Evolutionary conservation across 2,888 invertebrate genomes (phyloP).

Genomic region (Rhagonycha fulva): DNA sequence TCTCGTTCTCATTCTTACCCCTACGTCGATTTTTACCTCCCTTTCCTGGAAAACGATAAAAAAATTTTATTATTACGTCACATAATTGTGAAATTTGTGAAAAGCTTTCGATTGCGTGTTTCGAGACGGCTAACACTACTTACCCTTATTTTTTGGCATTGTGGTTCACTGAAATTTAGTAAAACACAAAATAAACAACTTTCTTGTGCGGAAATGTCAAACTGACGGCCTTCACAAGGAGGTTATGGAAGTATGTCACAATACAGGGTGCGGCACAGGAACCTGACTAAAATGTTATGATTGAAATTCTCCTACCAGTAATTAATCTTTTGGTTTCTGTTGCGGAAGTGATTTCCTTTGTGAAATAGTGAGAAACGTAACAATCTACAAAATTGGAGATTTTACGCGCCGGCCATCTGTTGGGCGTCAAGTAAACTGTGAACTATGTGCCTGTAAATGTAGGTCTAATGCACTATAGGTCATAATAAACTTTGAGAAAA

Average conservation of each 20-base stretch:
- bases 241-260: neutral
- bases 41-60: conserved; percentile 77
- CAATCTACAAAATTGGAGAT: too few relatives aligned
- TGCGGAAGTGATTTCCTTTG: too few relatives aligned
- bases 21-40: conserved; percentile 99
- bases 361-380: too few relatives aligned
- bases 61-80: neutral
- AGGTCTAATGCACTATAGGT: too few relatives aligned
- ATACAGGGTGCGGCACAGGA: neutral
- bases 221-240: neutral
- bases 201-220: neutral
- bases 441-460: too few relatives aligned
- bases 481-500: too few relatives aligned
- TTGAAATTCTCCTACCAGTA: too few relatives aligned
- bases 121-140: conserved; percentile 33
- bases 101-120: neutral
- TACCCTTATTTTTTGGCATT: conserved; percentile 67
- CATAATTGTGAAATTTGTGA: neutral
- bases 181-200: neutral
- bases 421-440: too few relatives aligned
- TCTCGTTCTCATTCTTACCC: conserved; percentile 99
- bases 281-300: neutral
- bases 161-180: neutral
- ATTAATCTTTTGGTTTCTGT: too few relatives aligned
- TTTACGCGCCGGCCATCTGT: too few relatives aligned